Percentiles rank a stretch among this genome's conserved stretches.
Conservation (phyloP, 2,113 vertebrate species). For the Centrocercus urophasianus region DNA sequence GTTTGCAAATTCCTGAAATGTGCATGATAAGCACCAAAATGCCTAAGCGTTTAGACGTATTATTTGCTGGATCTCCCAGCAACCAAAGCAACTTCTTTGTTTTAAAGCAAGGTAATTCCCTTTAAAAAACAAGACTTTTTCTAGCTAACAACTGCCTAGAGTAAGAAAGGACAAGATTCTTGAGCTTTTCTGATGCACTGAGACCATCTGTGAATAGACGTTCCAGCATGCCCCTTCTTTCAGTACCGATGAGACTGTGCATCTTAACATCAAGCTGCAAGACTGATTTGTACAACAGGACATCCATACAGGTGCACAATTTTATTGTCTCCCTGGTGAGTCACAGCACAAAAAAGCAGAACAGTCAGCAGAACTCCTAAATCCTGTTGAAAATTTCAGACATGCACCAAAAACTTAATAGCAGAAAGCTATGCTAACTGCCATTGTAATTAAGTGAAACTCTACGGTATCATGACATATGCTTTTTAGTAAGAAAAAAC, state of each 20-base stretch:
- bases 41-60: neutral
- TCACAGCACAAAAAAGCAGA: neutral
- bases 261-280: neutral
- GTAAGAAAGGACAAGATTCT: neutral
- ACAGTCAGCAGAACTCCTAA: neutral
- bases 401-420: neutral
- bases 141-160: neutral
- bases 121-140: neutral
- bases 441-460: neutral
- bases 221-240: neutral
- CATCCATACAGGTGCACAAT: neutral
- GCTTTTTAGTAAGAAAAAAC: neutral
- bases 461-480: neutral
- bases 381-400: neutral
- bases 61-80: neutral
- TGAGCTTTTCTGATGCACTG: neutral
- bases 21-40: neutral
- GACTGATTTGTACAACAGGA: neutral
- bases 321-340: neutral
- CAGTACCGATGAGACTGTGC: neutral
- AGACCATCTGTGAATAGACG: neutral
- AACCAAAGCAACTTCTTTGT: neutral
- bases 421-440: neutral
- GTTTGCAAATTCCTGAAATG: neutral
- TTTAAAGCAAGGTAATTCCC: neutral